Evolutionary conservation across 2,888 invertebrate genomes (phyloP).

Genomic region (Ophraella communa): DNA sequence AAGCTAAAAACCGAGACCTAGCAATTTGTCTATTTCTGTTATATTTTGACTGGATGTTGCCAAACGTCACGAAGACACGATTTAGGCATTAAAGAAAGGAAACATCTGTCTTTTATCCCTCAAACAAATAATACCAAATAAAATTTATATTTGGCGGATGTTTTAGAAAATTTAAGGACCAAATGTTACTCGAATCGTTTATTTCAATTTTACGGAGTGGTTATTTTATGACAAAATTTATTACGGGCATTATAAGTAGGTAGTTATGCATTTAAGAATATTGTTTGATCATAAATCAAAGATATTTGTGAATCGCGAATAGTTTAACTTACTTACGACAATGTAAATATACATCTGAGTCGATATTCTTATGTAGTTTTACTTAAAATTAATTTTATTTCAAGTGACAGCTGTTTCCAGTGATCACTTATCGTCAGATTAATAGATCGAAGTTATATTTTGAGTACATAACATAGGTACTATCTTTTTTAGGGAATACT

Average conservation of each 20-base stretch:
- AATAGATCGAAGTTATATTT: too few relatives aligned
- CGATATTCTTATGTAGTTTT: too few relatives aligned
- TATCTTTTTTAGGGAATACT: too few relatives aligned
- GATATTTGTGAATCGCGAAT: too few relatives aligned
- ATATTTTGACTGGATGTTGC: slow-evolving; percentile 47
- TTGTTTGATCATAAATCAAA: too few relatives aligned
- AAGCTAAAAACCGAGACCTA: slow-evolving; percentile 33
- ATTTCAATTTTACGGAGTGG: slow-evolving; percentile 6
- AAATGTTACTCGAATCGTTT: slow-evolving; percentile 11
- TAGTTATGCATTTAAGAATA: neutral
- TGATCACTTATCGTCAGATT: too few relatives aligned
- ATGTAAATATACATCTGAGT: too few relatives aligned
- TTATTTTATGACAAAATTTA: slow-evolving; percentile 7
- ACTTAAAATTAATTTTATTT: too few relatives aligned
- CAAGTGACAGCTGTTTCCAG: too few relatives aligned
- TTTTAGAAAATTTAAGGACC: slow-evolving; percentile 28
- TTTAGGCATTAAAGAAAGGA: slow-evolving; percentile 45
- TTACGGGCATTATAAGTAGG: neutral
- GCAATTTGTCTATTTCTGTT: slow-evolving; percentile 50
- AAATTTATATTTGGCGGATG: slow-evolving; percentile 22
- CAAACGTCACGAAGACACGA: slow-evolving; percentile 47
- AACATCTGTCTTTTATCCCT: slow-evolving; percentile 35
- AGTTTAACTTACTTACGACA: too few relatives aligned
- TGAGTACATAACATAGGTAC: too few relatives aligned
- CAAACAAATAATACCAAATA: slow-evolving; percentile 12